Percentiles rank a stretch among this genome's conserved stretches.
Evolutionary conservation across 2,797 vertebrate species (phyloP).

Genomic region (Poeciliopsis paucimaculata): DNA sequence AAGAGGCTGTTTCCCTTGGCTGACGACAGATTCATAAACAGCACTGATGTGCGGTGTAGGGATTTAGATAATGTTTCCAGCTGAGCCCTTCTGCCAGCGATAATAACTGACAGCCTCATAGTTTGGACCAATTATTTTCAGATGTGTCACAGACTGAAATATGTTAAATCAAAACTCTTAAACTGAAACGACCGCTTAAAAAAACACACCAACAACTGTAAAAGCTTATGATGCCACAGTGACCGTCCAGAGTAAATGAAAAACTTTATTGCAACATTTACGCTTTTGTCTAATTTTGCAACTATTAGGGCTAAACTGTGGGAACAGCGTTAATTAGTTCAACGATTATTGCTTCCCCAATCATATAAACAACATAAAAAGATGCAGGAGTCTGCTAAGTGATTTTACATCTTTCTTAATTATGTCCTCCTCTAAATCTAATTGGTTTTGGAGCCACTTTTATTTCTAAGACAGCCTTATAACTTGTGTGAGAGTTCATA

Average conservation of each 20-base stretch:
- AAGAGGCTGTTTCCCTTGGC: slow-evolving; percentile 74
- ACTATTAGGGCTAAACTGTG: background rate
- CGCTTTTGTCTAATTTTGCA: background rate
- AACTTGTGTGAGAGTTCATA: slow-evolving; percentile 52
- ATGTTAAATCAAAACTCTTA: slow-evolving; percentile 38
- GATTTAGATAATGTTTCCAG: slow-evolving; percentile 59
- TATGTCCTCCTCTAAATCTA: slow-evolving; percentile 45
- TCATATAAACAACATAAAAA: slow-evolving; percentile 34
- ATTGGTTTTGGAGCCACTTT: slow-evolving; percentile 54
- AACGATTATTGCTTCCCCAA: slow-evolving; percentile 56
- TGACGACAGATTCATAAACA: slow-evolving; percentile 71
- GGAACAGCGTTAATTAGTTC: slow-evolving; percentile 35
- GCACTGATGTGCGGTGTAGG: slow-evolving; percentile 56
- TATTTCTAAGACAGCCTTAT: slow-evolving; percentile 39
- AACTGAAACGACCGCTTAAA: slow-evolving; percentile 29
- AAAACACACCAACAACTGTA: slow-evolving; percentile 15
- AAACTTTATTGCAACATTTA: background rate
- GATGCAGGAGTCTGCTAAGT: slow-evolving; percentile 30
- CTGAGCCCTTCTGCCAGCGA: slow-evolving; percentile 48
- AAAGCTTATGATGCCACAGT: slow-evolving; percentile 43
- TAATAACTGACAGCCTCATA: slow-evolving; percentile 56
- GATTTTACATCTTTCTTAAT: slow-evolving; percentile 48
- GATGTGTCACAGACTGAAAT: slow-evolving; percentile 41
- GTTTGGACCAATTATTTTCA: slow-evolving; percentile 48
- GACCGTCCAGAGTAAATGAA: background rate